A percentile compares a stretch with the other conserved stretches of the same genome.
Conservation (phyloP, 2,888 invertebrate genomes). For the Baronia brevicornis region DNA sequence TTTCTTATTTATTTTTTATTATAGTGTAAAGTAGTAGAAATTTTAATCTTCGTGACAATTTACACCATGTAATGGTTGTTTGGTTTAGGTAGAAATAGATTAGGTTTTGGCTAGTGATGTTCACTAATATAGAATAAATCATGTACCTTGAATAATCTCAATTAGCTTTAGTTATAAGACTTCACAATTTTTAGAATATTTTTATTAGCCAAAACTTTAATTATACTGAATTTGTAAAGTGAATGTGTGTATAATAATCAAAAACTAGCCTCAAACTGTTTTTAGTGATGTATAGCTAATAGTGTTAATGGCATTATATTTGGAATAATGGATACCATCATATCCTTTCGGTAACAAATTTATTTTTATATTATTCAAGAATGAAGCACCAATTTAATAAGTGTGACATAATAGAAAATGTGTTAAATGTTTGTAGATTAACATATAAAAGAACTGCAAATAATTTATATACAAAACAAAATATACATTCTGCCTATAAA, state of each 20-base stretch:
- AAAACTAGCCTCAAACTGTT: too few relatives aligned
- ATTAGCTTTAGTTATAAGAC: conserved; percentile 40
- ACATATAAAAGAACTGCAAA: conserved; percentile 65
- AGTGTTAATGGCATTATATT: conserved; percentile 22
- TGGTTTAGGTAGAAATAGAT: conserved; percentile 21
- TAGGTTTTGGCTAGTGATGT: conserved; percentile 47
- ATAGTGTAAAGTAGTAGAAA: conserved; percentile 32
- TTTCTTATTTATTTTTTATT: conserved; percentile 54
- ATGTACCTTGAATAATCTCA: conserved; percentile 70
- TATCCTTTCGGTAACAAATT: conserved; percentile 26
- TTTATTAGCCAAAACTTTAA: conserved; percentile 15
- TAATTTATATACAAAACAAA: conserved; percentile 65
- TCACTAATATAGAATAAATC: conserved; percentile 43
- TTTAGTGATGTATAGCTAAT: not conserved
- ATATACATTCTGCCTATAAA: conserved; percentile 65
- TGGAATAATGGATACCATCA: conserved; percentile 17
- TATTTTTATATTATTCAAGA: conserved; percentile 56
- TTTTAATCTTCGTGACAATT: conserved; percentile 24
- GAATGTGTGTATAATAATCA: too few relatives aligned
- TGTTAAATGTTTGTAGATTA: conserved; percentile 51
- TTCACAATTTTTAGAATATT: conserved; percentile 20
- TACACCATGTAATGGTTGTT: conserved; percentile 49
- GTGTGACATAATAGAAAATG: conserved; percentile 65
- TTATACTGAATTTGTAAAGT: too few relatives aligned
- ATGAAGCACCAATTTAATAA: conserved; percentile 55